These are phyloP conservation scores for Hyppa rectilinea DNA, from an alignment of 2,888 invertebrate genomes.

Conservation along the genomic window DNA sequence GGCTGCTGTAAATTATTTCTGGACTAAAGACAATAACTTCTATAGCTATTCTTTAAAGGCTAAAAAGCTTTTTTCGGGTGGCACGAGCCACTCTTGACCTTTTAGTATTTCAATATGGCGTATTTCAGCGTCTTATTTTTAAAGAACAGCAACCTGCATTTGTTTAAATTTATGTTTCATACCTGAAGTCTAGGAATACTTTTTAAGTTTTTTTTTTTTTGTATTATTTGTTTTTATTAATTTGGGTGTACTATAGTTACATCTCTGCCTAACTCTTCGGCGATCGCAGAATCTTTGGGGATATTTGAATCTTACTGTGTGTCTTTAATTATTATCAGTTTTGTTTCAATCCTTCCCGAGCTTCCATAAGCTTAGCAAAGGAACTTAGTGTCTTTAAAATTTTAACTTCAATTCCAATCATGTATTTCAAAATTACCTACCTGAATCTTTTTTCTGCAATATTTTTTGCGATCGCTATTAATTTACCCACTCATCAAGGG, in stretches of 20 bases:
- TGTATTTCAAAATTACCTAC: conserved; percentile 22
- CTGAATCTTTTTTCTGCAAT: conserved; percentile 47
- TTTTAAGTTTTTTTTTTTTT: too few relatives aligned
- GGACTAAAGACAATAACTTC: conserved; percentile 65
- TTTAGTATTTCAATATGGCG: conserved; percentile 13
- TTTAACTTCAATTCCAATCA: conserved; percentile 4
- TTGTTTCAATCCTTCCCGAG: conserved; percentile 2
- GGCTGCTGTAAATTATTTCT: conserved; percentile 71
- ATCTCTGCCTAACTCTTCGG: too few relatives aligned
- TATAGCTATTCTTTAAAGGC: conserved; percentile 42
- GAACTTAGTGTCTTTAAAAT: neutral
- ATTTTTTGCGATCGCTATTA: conserved; percentile 70
- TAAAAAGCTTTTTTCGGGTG: conserved; percentile 50
- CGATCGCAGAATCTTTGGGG: too few relatives aligned
- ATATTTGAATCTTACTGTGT: too few relatives aligned
- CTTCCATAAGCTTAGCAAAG: neutral
- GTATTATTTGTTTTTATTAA: too few relatives aligned
- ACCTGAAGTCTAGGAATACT: neutral
- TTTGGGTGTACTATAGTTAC: too few relatives aligned
- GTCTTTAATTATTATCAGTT: neutral
- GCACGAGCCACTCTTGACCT: conserved; percentile 70
- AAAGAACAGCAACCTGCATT: neutral
- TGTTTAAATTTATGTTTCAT: neutral
- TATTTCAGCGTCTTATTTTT: neutral
- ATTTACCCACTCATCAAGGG: conserved; percentile 85